Evolutionary conservation across 2,888 invertebrate species (phyloP).

Genomic region (Pyrrhia umbra): DNA sequence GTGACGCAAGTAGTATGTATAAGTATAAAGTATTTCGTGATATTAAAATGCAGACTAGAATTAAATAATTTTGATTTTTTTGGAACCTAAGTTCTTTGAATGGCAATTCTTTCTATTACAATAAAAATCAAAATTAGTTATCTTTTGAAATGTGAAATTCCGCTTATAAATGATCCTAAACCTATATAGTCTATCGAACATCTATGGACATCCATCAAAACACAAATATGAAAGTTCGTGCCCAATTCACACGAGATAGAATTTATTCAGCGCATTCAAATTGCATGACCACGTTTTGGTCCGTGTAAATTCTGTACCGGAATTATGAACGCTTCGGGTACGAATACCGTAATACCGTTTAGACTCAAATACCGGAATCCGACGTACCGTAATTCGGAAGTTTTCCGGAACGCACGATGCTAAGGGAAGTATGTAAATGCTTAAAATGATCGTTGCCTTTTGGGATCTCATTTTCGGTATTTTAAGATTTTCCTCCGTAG

Average conservation of each 20-base stretch:
- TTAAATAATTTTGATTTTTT: too few relatives aligned
- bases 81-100: not conserved
- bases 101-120: not conserved
- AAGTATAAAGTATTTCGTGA: not conserved
- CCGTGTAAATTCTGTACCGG: conserved; percentile 49
- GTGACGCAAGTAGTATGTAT: conserved; percentile 19
- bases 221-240: conserved; percentile 33
- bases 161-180: not conserved
- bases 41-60: too few relatives aligned
- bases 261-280: conserved; percentile 57
- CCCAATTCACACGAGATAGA: conserved; percentile 30
- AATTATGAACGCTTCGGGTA: conserved; percentile 55
- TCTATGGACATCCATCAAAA: conserved; percentile 17
- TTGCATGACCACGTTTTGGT: conserved; percentile 52
- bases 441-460: conserved; percentile 47
- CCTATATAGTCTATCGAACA: not conserved
- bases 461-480: conserved; percentile 33
- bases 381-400: conserved; percentile 55
- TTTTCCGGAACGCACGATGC: conserved; percentile 52
- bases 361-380: conserved; percentile 57
- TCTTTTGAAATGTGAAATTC: not conserved
- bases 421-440: conserved; percentile 55
- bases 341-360: conserved; percentile 57
- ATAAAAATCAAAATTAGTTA: not conserved
- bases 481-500: conserved; percentile 35